These are phyloP conservation scores for Andrena cerasifolii DNA, from an alignment of 1,140 invertebrate species.

Conservation along the genomic window DNA sequence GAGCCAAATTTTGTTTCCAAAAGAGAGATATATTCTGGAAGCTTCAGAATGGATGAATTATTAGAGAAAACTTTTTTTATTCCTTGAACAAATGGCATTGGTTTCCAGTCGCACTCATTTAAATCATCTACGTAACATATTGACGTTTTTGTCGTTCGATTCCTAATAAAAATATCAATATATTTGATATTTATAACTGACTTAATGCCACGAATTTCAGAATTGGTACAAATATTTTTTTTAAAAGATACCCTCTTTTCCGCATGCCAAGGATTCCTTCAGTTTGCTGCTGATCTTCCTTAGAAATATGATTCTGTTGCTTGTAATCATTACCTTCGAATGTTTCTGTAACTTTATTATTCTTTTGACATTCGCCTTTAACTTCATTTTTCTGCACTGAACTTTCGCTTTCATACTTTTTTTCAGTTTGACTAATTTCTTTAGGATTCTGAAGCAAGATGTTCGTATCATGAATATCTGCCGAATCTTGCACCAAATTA, in stretches of 20 bases:
- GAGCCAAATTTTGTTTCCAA: conserved; percentile 51
- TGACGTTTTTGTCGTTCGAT: conserved; percentile 7
- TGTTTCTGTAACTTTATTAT: neutral
- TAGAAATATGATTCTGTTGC: neutral
- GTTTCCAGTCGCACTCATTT: conserved; percentile 59
- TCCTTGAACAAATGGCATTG: conserved; percentile 70
- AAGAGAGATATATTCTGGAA: conserved; percentile 70
- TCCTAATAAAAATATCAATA: conserved; percentile 47
- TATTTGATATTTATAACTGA: neutral
- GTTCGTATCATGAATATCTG: conserved; percentile 1
- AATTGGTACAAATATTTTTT: conserved; percentile 6
- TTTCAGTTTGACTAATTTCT: neutral
- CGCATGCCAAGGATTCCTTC: neutral
- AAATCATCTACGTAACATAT: conserved; percentile 10
- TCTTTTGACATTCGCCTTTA: neutral
- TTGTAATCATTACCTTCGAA: neutral
- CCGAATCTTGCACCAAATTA: neutral
- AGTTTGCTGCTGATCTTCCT: neutral
- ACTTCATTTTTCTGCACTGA: neutral
- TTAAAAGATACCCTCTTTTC: conserved; percentile 26
- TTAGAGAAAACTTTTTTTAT: conserved; percentile 64
- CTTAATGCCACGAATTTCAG: conserved; percentile 7
- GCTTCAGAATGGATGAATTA: conserved; percentile 62
- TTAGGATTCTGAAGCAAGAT: neutral
- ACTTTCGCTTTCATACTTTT: neutral